Conservation (phyloP, 2,113 vertebrate species). For the Spheniscus mendiculus region DNA sequence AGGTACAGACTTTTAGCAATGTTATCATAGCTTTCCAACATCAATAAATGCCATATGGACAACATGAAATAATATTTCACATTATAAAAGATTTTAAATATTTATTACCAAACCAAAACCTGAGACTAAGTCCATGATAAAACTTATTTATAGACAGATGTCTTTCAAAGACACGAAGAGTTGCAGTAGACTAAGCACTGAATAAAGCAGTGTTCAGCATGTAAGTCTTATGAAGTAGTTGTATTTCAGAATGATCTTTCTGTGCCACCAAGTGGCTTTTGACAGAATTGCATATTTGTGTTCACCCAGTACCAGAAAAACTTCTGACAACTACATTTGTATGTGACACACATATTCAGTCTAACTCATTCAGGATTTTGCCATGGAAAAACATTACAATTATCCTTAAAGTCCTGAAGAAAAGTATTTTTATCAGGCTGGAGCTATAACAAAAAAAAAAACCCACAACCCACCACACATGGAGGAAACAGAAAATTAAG, state of each 20-base stretch:
- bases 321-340: not conserved
- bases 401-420: not conserved
- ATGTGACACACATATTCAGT: not conserved
- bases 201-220: not conserved
- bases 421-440: not conserved
- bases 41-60: not conserved
- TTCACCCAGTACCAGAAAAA: not conserved
- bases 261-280: constrained; percentile 32
- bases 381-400: not conserved
- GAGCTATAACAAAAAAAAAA: not conserved
- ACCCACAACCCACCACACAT: not conserved
- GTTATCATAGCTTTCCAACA: not conserved
- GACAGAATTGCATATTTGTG: not conserved
- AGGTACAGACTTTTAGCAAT: not conserved
- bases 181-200: not conserved
- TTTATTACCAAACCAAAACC: not conserved
- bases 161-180: not conserved
- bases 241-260: not conserved
- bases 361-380: not conserved
- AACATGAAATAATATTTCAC: not conserved
- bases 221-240: accelerated
- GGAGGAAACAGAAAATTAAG: not conserved
- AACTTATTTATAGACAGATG: not conserved
- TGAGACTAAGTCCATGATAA: not conserved
- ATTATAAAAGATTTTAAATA: not conserved